Evolutionary conservation across 2,888 invertebrate genomes (phyloP).

Genomic region (Euzophera pinguis): DNA sequence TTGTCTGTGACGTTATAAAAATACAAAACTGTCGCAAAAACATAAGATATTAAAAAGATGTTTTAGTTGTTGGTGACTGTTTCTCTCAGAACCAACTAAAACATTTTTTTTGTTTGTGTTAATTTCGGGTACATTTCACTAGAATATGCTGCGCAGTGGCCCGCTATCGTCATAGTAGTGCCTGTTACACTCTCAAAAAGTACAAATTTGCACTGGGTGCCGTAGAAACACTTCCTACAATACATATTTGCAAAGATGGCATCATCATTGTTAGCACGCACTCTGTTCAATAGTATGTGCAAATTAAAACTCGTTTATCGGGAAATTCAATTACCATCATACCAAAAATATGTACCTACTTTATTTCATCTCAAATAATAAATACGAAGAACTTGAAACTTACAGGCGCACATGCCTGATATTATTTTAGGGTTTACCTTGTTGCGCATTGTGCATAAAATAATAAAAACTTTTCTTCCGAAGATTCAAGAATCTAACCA

Average conservation of each 20-base stretch:
- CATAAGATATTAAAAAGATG: no score
- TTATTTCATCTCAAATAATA: conserved; percentile 1
- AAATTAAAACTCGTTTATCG: conserved; percentile 16
- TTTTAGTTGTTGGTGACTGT: no score
- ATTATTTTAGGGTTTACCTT: no score
- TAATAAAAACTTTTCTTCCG: no score
- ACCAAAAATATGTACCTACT: conserved; percentile 5
- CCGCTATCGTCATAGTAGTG: background rate
- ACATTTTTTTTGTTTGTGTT: no score
- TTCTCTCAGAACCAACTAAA: no score
- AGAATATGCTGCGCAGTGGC: background rate
- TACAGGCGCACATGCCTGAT: no score
- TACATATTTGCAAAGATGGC: conserved; percentile 13
- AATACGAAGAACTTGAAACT: background rate
- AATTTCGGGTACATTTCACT: no score
- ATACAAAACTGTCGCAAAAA: no score
- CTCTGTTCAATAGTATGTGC: conserved; percentile 9
- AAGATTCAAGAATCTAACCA: no score
- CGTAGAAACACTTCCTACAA: conserved; percentile 11
- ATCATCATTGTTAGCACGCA: conserved; percentile 12
- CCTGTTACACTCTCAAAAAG: conserved; percentile 5
- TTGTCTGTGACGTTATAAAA: no score
- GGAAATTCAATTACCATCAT: conserved; percentile 14
- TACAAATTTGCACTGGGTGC: conserved; percentile 12
- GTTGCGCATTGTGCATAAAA: no score